Evolutionary conservation across 1,140 invertebrate genomes (phyloP).

Genomic region (Pseudomyrmex cubaensis): DNA sequence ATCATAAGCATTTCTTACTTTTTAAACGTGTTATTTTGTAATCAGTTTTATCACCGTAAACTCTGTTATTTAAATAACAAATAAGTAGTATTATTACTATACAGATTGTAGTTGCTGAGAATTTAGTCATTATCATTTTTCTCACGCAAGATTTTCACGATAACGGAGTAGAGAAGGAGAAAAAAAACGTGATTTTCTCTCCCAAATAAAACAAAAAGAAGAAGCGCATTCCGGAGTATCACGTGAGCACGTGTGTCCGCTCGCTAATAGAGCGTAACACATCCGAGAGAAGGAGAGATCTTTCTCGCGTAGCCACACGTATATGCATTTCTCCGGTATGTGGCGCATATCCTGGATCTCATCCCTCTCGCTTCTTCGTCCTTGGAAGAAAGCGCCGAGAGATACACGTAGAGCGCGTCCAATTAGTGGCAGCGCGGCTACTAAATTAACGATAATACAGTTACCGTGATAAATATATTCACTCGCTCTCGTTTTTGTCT

Average conservation of each 20-base stretch:
- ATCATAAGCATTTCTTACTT: too few relatives aligned
- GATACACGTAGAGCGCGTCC: constrained; percentile 41
- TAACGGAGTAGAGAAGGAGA: not conserved
- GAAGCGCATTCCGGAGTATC: constrained; percentile 34
- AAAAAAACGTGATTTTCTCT: not conserved
- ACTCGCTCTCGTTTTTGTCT: not conserved
- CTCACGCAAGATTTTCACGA: not conserved
- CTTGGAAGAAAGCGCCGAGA: constrained; percentile 44
- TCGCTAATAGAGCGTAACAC: constrained; percentile 77
- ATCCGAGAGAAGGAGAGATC: constrained; percentile 37
- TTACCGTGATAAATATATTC: constrained; percentile 18
- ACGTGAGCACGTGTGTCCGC: constrained; percentile 41
- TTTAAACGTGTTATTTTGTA: too few relatives aligned
- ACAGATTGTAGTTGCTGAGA: not conserved
- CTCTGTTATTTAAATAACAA: too few relatives aligned
- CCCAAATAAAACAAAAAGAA: constrained; percentile 24
- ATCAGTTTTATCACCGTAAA: too few relatives aligned
- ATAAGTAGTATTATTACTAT: not conserved
- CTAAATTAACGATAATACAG: constrained; percentile 6
- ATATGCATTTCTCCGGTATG: constrained; percentile 52
- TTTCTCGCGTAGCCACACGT: not conserved
- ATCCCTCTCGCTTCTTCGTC: constrained; percentile 32
- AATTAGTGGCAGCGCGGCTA: constrained; percentile 16
- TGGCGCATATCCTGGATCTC: constrained; percentile 57
- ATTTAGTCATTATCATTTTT: not conserved